phyloP scores from a whole-genome alignment of 2,888 invertebrate species.

The Aleiodes alternator region DNA sequence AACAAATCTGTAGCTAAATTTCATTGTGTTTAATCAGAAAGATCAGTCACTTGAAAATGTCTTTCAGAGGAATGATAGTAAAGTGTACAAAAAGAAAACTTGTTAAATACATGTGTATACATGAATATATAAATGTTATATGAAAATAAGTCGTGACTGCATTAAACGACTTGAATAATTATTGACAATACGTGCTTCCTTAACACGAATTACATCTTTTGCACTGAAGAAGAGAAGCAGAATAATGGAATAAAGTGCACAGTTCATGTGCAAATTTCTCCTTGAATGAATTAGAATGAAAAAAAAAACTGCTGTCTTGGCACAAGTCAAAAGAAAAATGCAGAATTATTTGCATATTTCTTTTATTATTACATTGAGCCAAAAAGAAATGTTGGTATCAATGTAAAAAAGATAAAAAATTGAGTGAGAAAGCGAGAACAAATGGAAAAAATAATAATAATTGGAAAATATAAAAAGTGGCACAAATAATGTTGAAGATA shows the following conservation, averaged over 20 bases:
- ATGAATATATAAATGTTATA: slow-evolving; percentile 15
- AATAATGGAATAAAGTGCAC: slow-evolving; percentile 45
- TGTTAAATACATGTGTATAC: slow-evolving; percentile 38
- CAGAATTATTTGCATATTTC: background rate
- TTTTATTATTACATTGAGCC: slow-evolving; percentile 6
- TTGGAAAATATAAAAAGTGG: slow-evolving; percentile 30
- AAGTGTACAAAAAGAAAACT: slow-evolving; percentile 27
- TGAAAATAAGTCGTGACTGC: slow-evolving; percentile 11
- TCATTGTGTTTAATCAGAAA: slow-evolving; percentile 14
- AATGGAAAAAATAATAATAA: background rate
- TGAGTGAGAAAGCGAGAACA: slow-evolving; percentile 8
- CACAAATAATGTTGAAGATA: slow-evolving; percentile 33
- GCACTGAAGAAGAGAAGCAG: slow-evolving; percentile 49
- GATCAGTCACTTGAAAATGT: slow-evolving; percentile 10
- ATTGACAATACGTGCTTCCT: slow-evolving; percentile 67
- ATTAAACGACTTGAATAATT: slow-evolving; percentile 15
- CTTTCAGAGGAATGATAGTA: slow-evolving; percentile 20
- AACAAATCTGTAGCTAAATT: slow-evolving; percentile 24
- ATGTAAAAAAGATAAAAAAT: slow-evolving; percentile 26
- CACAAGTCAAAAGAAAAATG: slow-evolving; percentile 19
- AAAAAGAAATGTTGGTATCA: slow-evolving; percentile 15
- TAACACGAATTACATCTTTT: slow-evolving; percentile 59
- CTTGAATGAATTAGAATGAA: slow-evolving; percentile 51
- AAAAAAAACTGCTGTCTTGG: slow-evolving; percentile 6
- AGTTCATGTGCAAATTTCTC: slow-evolving; percentile 40